phyloP scores from a whole-genome alignment of 2,797 vertebrate species.

The Danionella dracula region DNA sequence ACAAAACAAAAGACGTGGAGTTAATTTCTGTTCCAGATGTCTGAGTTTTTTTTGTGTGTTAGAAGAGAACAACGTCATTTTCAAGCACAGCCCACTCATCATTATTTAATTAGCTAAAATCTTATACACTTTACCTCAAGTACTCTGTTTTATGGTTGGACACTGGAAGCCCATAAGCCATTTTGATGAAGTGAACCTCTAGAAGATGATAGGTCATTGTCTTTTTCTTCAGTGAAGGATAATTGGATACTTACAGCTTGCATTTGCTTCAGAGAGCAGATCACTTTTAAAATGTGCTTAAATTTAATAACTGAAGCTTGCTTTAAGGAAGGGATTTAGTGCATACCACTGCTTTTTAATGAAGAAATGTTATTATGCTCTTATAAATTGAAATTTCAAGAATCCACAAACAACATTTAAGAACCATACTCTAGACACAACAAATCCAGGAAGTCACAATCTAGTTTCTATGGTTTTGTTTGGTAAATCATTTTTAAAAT shows the following conservation, averaged over 20 bases:
- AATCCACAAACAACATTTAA: too few relatives aligned
- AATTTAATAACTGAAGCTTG: conserved; percentile 52
- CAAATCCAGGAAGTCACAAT: too few relatives aligned
- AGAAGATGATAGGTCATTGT: conserved; percentile 59
- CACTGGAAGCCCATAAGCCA: conserved; percentile 63
- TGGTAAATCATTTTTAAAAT: too few relatives aligned
- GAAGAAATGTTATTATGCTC: background rate
- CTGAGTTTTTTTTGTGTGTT: background rate
- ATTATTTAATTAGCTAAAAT: conserved; percentile 25
- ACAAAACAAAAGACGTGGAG: too few relatives aligned
- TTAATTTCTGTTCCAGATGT: background rate
- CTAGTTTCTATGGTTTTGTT: too few relatives aligned
- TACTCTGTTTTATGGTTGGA: conserved; percentile 58
- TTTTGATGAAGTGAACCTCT: conserved; percentile 62
- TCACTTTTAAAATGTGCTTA: conserved; percentile 54
- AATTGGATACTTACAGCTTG: conserved; percentile 58
- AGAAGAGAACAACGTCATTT: conserved; percentile 1
- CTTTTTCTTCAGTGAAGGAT: conserved; percentile 53
- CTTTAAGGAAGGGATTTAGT: conserved; percentile 23
- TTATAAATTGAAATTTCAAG: background rate
- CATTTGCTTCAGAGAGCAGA: conserved; percentile 46
- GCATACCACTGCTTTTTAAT: too few relatives aligned
- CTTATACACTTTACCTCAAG: background rate
- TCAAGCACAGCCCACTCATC: conserved; percentile 1
- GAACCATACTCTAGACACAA: too few relatives aligned